Conservation (phyloP, 2,113 vertebrate species). For the Dunckerocampus dactyliophorus region DNA sequence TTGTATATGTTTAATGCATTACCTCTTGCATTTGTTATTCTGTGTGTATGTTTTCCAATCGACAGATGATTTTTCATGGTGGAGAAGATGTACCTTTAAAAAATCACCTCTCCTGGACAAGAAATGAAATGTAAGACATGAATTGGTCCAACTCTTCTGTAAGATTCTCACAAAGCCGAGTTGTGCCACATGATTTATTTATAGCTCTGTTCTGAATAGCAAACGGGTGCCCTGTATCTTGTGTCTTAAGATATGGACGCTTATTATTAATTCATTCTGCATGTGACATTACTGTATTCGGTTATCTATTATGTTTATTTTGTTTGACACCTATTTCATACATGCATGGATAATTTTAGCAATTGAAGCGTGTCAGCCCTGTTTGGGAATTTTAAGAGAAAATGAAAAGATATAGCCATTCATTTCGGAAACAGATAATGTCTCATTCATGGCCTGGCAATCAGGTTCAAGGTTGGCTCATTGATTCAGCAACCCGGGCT, state of each 20-base stretch:
- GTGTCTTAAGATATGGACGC: constrained; percentile 5
- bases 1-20: background rate
- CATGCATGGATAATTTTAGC: background rate
- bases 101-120: background rate
- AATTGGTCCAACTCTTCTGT: background rate
- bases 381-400: background rate
- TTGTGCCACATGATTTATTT: constrained; percentile 1
- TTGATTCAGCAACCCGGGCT: constrained; percentile 3
- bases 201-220: background rate
- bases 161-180: constrained; percentile 7
- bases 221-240: background rate
- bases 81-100: background rate
- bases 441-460: constrained; percentile 5
- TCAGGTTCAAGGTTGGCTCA: constrained; percentile 15
- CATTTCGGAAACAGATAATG: constrained; percentile 4
- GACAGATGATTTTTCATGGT: background rate
- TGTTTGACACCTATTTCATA: background rate
- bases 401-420: background rate
- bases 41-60: background rate
- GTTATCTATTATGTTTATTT: background rate
- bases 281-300: background rate
- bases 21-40: constrained; percentile 8
- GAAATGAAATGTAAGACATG: background rate
- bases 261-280: background rate
- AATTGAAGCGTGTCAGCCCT: background rate